Percentiles rank a stretch among this genome's conserved stretches.
These are phyloP conservation scores for Halictus quadricinctus DNA, from an alignment of 2,888 invertebrate genomes.

Conservation along the genomic window DNA sequence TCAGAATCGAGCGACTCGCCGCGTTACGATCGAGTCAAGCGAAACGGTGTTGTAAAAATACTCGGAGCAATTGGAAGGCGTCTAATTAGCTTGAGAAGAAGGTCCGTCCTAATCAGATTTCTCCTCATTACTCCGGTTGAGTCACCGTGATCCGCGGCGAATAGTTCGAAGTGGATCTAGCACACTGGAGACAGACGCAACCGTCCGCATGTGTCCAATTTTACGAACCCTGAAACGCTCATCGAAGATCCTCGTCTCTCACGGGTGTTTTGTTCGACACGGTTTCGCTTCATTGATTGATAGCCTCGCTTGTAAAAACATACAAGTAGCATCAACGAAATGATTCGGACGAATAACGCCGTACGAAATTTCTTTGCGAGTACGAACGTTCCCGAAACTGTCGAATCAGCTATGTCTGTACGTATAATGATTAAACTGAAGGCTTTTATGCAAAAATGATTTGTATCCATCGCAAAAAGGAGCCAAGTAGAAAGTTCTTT, in stretches of 20 bases:
- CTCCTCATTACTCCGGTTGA: neutral
- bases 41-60: neutral
- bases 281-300: conserved; percentile 40
- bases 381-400: conserved; percentile 26
- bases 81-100: conserved; percentile 8
- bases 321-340: conserved; percentile 33
- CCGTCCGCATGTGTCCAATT: neutral
- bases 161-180: conserved; percentile 27
- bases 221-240: neutral
- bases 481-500: neutral
- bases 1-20: neutral
- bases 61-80: neutral
- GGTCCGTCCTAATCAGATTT: conserved; percentile 5
- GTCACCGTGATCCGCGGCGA: neutral
- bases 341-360: conserved; percentile 39
- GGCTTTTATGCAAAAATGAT: neutral
- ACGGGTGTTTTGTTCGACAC: neutral
- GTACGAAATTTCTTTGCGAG: conserved; percentile 23
- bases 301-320: conserved; percentile 35
- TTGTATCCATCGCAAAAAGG: neutral
- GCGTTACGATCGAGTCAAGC: neutral
- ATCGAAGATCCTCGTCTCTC: neutral
- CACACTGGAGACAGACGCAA: conserved; percentile 2
- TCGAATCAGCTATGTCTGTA: conserved; percentile 26
- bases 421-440: conserved; percentile 35